phyloP scores from a whole-genome alignment of 2,797 vertebrate genomes.

The Dromococcyx pavoninus region DNA sequence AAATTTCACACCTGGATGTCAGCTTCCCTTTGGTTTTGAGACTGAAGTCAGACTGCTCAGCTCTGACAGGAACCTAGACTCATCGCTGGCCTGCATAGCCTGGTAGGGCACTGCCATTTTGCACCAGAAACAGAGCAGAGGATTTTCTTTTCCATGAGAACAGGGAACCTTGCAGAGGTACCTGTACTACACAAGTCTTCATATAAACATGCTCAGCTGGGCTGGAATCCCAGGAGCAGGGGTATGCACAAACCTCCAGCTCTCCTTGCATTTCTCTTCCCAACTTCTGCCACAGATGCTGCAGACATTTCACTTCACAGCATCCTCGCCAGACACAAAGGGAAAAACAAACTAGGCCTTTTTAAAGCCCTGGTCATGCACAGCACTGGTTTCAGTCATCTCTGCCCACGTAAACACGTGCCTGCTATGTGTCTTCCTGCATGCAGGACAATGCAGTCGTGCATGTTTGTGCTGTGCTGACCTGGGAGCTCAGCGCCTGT shows the following conservation, averaged over 20 bases:
- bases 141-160: neutral
- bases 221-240: neutral
- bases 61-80: neutral
- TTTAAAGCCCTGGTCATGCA: neutral
- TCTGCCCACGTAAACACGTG: neutral
- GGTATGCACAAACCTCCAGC: neutral
- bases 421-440: neutral
- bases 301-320: neutral
- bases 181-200: neutral
- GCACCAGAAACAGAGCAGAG: neutral
- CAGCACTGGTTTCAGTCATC: neutral
- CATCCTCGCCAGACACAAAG: accelerated
- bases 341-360: neutral
- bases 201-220: accelerated
- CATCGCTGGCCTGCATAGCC: neutral
- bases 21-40: neutral
- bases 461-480: neutral
- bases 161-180: neutral
- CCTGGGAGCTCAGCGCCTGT: neutral
- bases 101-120: neutral
- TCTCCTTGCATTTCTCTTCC: neutral
- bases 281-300: neutral
- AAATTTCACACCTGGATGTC: slow-evolving; percentile 17
- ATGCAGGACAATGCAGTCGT: neutral
- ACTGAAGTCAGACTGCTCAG: neutral